phyloP scores from a whole-genome alignment of 2,113 vertebrate genomes.

The Myiozetetes cayanensis region DNA sequence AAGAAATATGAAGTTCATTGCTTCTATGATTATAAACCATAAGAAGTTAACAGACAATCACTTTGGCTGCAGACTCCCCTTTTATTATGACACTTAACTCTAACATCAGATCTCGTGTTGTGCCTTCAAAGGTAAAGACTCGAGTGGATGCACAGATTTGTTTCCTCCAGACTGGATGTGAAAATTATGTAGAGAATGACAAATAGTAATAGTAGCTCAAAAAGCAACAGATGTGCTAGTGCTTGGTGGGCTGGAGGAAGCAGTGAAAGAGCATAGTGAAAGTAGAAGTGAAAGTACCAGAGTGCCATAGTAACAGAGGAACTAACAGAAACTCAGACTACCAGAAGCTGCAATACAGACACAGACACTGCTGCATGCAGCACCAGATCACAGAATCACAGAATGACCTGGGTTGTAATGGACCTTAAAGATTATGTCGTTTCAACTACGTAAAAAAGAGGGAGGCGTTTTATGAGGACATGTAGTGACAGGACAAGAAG shows the following conservation, averaged over 20 bases:
- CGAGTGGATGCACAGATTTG: background rate
- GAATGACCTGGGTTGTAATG: background rate
- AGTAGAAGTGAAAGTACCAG: background rate
- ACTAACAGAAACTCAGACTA: background rate
- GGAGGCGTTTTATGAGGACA: too few relatives aligned
- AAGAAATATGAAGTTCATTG: background rate
- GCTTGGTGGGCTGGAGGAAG: background rate
- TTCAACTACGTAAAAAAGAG: too few relatives aligned
- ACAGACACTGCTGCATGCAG: background rate
- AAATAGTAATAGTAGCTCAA: background rate
- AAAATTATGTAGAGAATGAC: background rate
- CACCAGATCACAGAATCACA: background rate
- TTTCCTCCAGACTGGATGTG: background rate
- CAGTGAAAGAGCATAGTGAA: background rate
- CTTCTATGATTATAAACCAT: background rate
- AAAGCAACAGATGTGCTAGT: background rate
- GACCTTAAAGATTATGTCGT: background rate
- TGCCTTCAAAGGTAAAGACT: background rate
- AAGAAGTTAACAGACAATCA: background rate
- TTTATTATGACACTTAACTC: background rate
- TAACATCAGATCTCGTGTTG: background rate
- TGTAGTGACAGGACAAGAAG: too few relatives aligned
- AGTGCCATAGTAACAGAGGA: background rate
- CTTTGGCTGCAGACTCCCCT: background rate
- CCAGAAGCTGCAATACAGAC: background rate